Conservation (phyloP, 2,888 invertebrate genomes). For the Cabera pusaria region DNA sequence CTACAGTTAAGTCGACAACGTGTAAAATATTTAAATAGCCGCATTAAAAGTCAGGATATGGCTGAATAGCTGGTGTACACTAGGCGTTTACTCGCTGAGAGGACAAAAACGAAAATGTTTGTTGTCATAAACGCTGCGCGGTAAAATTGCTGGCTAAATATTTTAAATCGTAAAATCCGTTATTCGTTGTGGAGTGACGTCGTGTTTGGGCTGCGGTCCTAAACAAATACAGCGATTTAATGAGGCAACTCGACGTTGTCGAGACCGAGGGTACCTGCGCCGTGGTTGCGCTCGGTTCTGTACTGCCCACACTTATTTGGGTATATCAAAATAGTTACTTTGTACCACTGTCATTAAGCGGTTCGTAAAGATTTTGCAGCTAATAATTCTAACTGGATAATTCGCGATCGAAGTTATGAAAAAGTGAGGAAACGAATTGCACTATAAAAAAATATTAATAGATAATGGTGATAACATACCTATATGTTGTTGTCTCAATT, state of each 20-base stretch:
- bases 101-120: constrained; percentile 62
- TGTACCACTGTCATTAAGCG: too few relatives aligned
- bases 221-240: constrained; percentile 77
- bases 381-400: too few relatives aligned
- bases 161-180: constrained; percentile 76
- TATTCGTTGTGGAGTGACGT: constrained; percentile 68
- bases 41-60: constrained; percentile 12
- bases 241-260: constrained; percentile 58
- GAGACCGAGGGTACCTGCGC: constrained; percentile 30
- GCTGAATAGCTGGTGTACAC: constrained; percentile 16
- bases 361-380: too few relatives aligned
- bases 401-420: too few relatives aligned
- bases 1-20: constrained; percentile 9
- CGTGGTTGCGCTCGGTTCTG: neutral
- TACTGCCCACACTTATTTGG: constrained; percentile 1
- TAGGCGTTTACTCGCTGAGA: constrained; percentile 31
- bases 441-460: too few relatives aligned
- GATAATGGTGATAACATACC: too few relatives aligned
- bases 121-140: constrained; percentile 65
- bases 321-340: constrained; percentile 6
- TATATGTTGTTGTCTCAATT: too few relatives aligned
- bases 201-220: constrained; percentile 73
- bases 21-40: constrained; percentile 14
- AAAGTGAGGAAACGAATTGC: too few relatives aligned
- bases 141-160: constrained; percentile 70